Evolutionary conservation across 2,888 invertebrate species (phyloP).

Genomic region (Chouioia cunea): DNA sequence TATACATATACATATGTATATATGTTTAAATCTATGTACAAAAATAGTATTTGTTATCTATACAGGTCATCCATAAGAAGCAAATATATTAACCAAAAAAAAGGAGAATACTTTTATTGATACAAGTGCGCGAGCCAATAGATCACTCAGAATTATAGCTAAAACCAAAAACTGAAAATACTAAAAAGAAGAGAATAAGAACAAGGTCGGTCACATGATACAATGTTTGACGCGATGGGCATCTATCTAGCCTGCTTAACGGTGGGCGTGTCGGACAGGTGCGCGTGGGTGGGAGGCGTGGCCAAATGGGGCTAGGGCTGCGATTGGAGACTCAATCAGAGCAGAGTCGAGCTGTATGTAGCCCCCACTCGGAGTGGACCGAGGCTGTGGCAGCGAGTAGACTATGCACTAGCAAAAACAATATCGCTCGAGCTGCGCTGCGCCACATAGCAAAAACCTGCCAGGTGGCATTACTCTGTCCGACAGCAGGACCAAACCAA

Average conservation of each 20-base stretch:
- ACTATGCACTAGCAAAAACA: slow-evolving; percentile 61
- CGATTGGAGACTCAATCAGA: slow-evolving; percentile 59
- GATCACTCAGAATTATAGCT: too few species aligned
- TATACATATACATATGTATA: too few species aligned
- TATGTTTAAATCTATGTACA: too few species aligned
- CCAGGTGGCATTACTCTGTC: slow-evolving; percentile 68
- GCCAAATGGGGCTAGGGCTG: slow-evolving; percentile 56
- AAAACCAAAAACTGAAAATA: too few species aligned
- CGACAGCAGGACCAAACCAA: slow-evolving; percentile 54
- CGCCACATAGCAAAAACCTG: slow-evolving; percentile 63
- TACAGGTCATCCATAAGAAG: too few species aligned
- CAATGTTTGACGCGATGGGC: too few species aligned
- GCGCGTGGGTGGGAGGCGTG: slow-evolving; percentile 66
- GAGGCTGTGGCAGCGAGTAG: slow-evolving; percentile 44
- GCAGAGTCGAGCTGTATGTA: neutral
- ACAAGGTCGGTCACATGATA: too few species aligned
- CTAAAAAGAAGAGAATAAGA: too few species aligned
- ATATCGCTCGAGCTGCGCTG: slow-evolving; percentile 60
- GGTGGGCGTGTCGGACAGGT: slow-evolving; percentile 66
- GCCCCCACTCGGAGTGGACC: slow-evolving; percentile 59
- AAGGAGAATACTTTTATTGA: too few species aligned
- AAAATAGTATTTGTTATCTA: too few species aligned
- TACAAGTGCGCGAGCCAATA: too few species aligned
- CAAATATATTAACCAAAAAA: too few species aligned
- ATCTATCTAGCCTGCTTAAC: slow-evolving; percentile 47